These are phyloP conservation scores for Empis stercorea DNA, from an alignment of 2,888 invertebrate species.

Conservation along the genomic window DNA sequence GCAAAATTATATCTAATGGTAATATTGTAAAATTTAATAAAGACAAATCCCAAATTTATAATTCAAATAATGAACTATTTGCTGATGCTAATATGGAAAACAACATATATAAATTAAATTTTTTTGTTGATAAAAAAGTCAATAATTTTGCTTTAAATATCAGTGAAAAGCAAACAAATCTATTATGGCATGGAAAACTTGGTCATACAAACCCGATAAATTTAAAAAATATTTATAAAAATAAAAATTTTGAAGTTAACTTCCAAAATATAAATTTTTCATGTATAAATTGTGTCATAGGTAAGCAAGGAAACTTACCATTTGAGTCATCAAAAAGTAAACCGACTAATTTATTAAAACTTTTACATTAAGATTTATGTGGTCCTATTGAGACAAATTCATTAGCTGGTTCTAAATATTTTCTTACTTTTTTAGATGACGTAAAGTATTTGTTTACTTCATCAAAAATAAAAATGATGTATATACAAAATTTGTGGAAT, in stretches of 20 bases:
- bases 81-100: background rate
- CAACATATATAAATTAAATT: constrained; percentile 2
- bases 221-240: background rate
- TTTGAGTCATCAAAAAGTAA: too few species aligned
- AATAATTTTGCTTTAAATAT: background rate
- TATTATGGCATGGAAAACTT: constrained; percentile 3
- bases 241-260: background rate
- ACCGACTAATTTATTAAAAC: too few species aligned
- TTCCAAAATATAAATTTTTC: background rate
- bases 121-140: background rate
- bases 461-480: too few species aligned
- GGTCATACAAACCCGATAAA: background rate
- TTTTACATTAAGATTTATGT: too few species aligned
- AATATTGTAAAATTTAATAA: background rate
- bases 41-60: constrained; percentile 1
- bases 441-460: too few species aligned
- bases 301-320: background rate
- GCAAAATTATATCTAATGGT: constrained; percentile 2
- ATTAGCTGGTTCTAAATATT: too few species aligned
- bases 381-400: too few species aligned
- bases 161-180: background rate
- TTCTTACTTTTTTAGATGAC: too few species aligned
- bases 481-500: too few species aligned
- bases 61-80: background rate
- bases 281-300: constrained; percentile 1